A percentile compares a stretch with the other conserved stretches of the same genome.
Conservation (phyloP, 2,888 invertebrate genomes). For the Aproaerema taeniolella region DNA sequence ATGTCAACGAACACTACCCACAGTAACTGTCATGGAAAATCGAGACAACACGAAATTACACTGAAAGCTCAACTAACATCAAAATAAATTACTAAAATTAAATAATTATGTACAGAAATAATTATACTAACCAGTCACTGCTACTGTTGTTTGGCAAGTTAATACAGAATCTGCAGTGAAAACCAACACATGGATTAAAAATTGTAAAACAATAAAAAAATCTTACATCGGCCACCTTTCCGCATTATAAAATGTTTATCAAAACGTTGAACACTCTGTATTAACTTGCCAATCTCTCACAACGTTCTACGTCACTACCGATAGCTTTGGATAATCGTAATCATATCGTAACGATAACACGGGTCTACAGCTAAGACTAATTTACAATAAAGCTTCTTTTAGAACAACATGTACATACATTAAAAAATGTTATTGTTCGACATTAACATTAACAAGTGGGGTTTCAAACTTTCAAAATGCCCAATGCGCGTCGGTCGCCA, state of each 20-base stretch:
- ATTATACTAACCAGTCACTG: slow-evolving; percentile 43
- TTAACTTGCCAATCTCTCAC: slow-evolving; percentile 25
- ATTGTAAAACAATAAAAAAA: no score
- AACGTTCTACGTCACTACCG: slow-evolving; percentile 57
- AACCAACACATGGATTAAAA: no score
- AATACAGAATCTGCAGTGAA: neutral
- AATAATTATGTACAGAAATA: slow-evolving; percentile 59
- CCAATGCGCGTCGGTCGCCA: no score
- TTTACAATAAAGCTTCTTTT: slow-evolving; percentile 72
- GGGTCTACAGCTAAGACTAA: slow-evolving; percentile 61
- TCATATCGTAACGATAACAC: slow-evolving; percentile 58
- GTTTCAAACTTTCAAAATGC: slow-evolving; percentile 26
- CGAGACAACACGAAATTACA: slow-evolving; percentile 47
- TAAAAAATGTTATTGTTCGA: slow-evolving; percentile 50
- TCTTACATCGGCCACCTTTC: no score
- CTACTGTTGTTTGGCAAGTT: slow-evolving; percentile 26
- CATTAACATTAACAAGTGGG: slow-evolving; percentile 46
- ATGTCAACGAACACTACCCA: slow-evolving; percentile 27
- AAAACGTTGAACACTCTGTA: slow-evolving; percentile 4
- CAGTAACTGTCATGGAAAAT: slow-evolving; percentile 60
- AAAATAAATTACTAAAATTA: slow-evolving; percentile 69
- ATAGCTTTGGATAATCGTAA: slow-evolving; percentile 70
- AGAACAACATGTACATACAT: slow-evolving; percentile 70
- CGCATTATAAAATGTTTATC: no score
- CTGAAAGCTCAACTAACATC: slow-evolving; percentile 56